Percentiles rank a stretch among this genome's conserved stretches.
phyloP scores from a whole-genome alignment of 2,113 vertebrate genomes.

The Calidris pugnax region DNA sequence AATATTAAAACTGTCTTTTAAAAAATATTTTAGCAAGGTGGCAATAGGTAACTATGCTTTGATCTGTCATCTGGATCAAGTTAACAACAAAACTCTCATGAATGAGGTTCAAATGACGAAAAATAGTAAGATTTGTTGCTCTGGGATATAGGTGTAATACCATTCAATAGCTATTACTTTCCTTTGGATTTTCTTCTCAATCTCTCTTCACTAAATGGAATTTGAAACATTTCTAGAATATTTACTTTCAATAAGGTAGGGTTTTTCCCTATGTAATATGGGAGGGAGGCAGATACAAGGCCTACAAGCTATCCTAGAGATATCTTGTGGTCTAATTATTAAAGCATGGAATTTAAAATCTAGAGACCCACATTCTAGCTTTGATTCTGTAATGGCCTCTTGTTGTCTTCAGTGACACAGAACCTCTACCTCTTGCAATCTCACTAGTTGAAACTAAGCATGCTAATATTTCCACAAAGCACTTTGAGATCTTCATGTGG shows the following conservation, averaged over 20 bases:
- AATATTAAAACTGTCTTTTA: conserved; percentile 76
- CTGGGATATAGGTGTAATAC: conserved; percentile 66
- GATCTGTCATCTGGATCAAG: conserved; percentile 79
- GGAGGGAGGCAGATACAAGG: neutral
- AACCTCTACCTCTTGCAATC: neutral
- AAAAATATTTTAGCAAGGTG: conserved; percentile 81
- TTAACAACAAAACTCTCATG: conserved; percentile 73
- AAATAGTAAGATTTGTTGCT: conserved; percentile 69
- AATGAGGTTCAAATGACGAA: conserved; percentile 75
- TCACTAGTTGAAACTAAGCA: neutral
- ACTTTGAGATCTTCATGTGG: neutral
- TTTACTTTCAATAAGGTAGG: neutral
- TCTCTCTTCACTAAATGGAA: conserved; percentile 34
- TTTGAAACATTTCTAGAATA: conserved; percentile 53
- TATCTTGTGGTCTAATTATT: neutral
- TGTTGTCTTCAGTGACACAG: neutral
- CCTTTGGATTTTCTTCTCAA: conserved; percentile 48
- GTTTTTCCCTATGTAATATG: neutral
- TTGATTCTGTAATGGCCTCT: neutral
- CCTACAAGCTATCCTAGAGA: neutral
- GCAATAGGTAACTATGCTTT: conserved; percentile 74
- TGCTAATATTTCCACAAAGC: neutral
- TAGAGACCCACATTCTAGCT: neutral
- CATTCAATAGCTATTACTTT: conserved; percentile 53
- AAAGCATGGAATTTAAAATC: neutral